Base-by-base conservation (phyloP, 2,113 vertebrate genomes). In the Struthidea cinerea region DNA sequence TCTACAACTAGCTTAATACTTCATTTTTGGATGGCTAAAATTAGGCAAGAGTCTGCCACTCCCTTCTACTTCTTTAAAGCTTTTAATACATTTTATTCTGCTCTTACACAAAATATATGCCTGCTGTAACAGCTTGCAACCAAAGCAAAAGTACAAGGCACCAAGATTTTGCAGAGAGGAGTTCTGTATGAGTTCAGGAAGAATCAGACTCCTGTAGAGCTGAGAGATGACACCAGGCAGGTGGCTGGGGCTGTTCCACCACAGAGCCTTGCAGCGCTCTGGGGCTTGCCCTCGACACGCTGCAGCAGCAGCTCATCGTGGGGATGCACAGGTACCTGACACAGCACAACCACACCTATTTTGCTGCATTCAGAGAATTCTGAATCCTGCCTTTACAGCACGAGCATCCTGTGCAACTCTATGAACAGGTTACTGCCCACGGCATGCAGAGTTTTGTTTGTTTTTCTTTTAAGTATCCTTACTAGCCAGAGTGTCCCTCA, bases 141-240 rank as follows among this genome's bases (percentile, higher is more conserved):
- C 53, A 75, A 78, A 96, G 55, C 42, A 59, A 44, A 92, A 94
- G 69, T 28, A 89, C 7, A 59, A 71, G 68, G 70, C 67, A 79
- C 47, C 28, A 11, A 55, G 35, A 55, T 50, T 71, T 61, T 76
- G 61, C 71, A 73, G 47, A 49, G 49, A 33, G 53, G 27, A 61
- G 35, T 17, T 70, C 2, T 70, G 59, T 26, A 10, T 1, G 18
- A 80, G 46, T 24, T 50, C 13, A 73, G 65, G 37, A 20, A 47
- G 46, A 42, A 21, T 2, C 19, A 50, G 65, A 26, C 7, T 60
- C 22, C 44, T 24, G 69, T 16, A 21, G 0, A 57, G 42, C 33
- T 30, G n/a, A 24, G n/a, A 56, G 50, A 20, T 47, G 16, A 5
- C 71, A 50, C 2, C n/a, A 53, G 56, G 60, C 37, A 80, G 49